Evolutionary conservation across 1,140 invertebrate genomes (phyloP), one percentile per base, ranked within the genome.

Genomic region (Listronotus oregonensis): DNA sequence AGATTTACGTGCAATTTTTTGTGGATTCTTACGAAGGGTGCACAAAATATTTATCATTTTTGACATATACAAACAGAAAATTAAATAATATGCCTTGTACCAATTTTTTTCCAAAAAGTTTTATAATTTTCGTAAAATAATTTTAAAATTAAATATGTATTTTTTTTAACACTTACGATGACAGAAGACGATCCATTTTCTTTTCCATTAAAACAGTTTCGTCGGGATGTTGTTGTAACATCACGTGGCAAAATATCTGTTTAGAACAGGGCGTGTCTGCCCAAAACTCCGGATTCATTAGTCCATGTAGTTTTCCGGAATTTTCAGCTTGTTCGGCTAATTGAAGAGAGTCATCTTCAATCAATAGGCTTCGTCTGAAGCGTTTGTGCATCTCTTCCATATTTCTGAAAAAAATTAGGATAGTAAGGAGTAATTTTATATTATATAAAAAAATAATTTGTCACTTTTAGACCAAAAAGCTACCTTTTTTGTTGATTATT

Each of bases 211-310:
- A 78, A 11, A 85, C 82, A 21, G 87, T 77, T 6, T 87, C 85
- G 62, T 90, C 88, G 0, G 84, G 78, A 21, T 84, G 78, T 67
- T 89, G 86, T 21, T 83, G 78, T 0, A 87, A 77, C 82, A 92
- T 87, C 10, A 88, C 85, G 67, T 90, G 86, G 72, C 90, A 92
- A 78, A 92, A 90, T 63, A 90, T 83, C 64, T 82, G 83, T 74
- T 92, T 91, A 0, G 89, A 88, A 74, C 90, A 92, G 6, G 87
- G 86, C 0, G 88, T 90, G 68, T 88, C 85, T 9, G 83, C 83
- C 89, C 89, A 91, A 68, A 89, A 72, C 8, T 81, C 80, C 0
- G 81, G 76, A 32, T 80, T 77, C 42, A 86, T 83, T 43, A 89
- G 71, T 52, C 82, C 64, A 9, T 6, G n/a, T 2, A 65, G 34